These are phyloP conservation scores for Orussus abietinus DNA, from an alignment of 1,140 invertebrate species.

Conservation along the genomic window DNA sequence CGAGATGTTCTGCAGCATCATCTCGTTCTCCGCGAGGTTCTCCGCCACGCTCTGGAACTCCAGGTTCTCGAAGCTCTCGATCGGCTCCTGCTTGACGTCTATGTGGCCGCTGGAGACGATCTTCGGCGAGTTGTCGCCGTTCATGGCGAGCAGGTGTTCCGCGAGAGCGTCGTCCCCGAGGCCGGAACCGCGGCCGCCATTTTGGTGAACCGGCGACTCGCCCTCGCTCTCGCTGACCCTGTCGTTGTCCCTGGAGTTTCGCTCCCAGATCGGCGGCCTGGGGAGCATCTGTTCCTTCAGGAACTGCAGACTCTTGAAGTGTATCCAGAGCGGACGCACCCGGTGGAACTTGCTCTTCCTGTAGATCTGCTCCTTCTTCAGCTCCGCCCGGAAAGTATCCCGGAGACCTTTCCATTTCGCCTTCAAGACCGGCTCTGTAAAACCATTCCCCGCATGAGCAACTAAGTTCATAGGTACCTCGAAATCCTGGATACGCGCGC, in stretches of 20 bases:
- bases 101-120: conserved; percentile 19
- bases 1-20: conserved; percentile 46
- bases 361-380: conserved; percentile 49
- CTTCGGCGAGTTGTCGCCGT: conserved; percentile 20
- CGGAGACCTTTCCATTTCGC: conserved; percentile 53
- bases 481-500: too few species aligned
- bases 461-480: too few species aligned
- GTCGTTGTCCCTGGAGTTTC: conserved; percentile 22
- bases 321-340: conserved; percentile 46
- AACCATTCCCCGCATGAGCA: too few species aligned
- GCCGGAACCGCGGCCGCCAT: conserved; percentile 14
- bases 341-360: conserved; percentile 40
- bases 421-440: conserved; percentile 45
- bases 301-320: conserved; percentile 46
- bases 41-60: conserved; percentile 38
- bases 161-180: conserved; percentile 25
- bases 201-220: conserved; percentile 19
- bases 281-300: conserved; percentile 50
- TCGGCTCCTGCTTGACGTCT: conserved; percentile 42
- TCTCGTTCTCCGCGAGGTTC: conserved; percentile 37
- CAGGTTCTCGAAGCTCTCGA: conserved; percentile 36
- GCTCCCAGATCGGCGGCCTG: conserved; percentile 45
- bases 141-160: conserved; percentile 28
- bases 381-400: conserved; percentile 50
- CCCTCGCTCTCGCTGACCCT: conserved; percentile 28